A percentile compares a stretch with the other conserved stretches of the same genome.
phyloP scores from a whole-genome alignment of 1,140 invertebrate genomes.

The Orchestia grillus region DNA sequence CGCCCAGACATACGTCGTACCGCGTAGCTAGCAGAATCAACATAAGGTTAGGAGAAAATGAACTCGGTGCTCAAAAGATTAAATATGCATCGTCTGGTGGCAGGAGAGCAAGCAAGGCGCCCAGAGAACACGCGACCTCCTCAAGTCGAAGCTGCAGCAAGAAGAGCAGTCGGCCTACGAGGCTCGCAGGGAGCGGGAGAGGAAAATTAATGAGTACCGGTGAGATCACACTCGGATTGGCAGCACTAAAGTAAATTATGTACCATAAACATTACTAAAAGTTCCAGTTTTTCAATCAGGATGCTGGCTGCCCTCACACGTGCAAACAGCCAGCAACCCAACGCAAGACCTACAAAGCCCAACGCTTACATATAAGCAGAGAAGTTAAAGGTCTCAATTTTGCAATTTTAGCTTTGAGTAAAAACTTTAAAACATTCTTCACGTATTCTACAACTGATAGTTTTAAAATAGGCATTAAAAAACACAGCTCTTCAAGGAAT shows the following conservation, averaged over 20 bases:
- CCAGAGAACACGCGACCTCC: constrained; percentile 59
- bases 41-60: no score
- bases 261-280: background rate
- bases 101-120: constrained; percentile 62
- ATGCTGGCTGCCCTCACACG: background rate
- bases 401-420: background rate
- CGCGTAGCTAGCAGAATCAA: no score
- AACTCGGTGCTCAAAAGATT: no score
- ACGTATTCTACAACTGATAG: background rate
- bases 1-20: no score
- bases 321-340: background rate
- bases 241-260: background rate
- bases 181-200: constrained; percentile 63
- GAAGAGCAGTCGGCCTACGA: constrained; percentile 63
- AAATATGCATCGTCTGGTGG: background rate
- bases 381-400: background rate
- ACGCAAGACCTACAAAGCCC: background rate
- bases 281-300: background rate
- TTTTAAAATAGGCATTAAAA: background rate
- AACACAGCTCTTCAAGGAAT: background rate
- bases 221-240: background rate
- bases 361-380: background rate
- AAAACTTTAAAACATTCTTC: background rate
- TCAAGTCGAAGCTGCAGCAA: constrained; percentile 59
- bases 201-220: constrained; percentile 62